A percentile compares a stretch with the other conserved stretches of the same genome.
These are phyloP conservation scores for Characodon lateralis DNA, from an alignment of 2,797 vertebrate genomes.

Conservation along the genomic window DNA sequence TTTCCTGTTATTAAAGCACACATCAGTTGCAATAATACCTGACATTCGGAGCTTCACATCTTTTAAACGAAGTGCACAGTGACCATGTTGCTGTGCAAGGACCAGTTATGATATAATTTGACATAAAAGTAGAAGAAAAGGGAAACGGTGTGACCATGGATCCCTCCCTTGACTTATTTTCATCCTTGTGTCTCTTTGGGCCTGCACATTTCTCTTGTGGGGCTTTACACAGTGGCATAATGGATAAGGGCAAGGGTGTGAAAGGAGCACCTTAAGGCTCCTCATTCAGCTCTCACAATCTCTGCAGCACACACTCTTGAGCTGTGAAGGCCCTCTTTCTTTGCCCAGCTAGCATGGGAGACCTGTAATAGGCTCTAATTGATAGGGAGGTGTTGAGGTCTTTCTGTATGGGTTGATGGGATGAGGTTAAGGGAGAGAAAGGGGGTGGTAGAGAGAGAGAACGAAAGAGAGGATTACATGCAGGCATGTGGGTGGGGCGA, in stretches of 20 bases:
- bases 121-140: constrained; percentile 53
- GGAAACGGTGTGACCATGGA: constrained; percentile 75
- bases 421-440: constrained; percentile 67
- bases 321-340: constrained; percentile 91
- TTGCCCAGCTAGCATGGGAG: constrained; percentile 90
- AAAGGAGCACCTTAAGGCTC: constrained; percentile 82
- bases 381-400: constrained; percentile 96
- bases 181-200: constrained; percentile 70
- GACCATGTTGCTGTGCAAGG: constrained; percentile 67
- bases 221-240: constrained; percentile 76
- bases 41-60: constrained; percentile 30
- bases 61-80: constrained; percentile 59
- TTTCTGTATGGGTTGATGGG: constrained; percentile 89
- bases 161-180: constrained; percentile 76
- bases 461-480: constrained; percentile 65
- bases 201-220: constrained; percentile 70
- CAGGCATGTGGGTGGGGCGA: constrained; percentile 63
- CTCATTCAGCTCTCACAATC: constrained; percentile 79
- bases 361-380: constrained; percentile 98
- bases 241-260: constrained; percentile 79
- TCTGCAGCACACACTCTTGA: constrained; percentile 84
- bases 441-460: constrained; percentile 38
- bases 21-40: constrained; percentile 33
- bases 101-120: constrained; percentile 79
- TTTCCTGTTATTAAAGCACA: constrained; percentile 23